These are phyloP conservation scores for Hermatobates lingyangjiaoensis DNA, from an alignment of 1,140 invertebrate species.

Conservation along the genomic window DNA sequence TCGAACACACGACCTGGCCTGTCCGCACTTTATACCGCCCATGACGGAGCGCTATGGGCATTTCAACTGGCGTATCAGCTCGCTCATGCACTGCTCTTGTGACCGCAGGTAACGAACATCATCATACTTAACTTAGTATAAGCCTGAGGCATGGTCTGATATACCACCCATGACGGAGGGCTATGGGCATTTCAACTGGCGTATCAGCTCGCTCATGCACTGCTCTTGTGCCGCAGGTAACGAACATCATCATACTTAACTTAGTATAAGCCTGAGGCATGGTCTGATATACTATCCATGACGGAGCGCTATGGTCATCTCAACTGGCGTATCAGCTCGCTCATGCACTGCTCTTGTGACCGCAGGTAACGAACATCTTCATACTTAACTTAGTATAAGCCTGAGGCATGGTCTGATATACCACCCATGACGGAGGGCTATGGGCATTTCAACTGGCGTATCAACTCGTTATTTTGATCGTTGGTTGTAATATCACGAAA, in stretches of 20 bases:
- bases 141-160: no score
- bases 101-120: constrained; percentile 70
- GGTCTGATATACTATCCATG: constrained; percentile 55
- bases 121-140: no score
- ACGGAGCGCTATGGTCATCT: constrained; percentile 57
- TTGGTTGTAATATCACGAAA: no score
- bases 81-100: constrained; percentile 70
- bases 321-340: constrained; percentile 65
- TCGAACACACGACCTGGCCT: constrained; percentile 57
- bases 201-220: constrained; percentile 67
- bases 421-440: constrained; percentile 54
- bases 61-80: constrained; percentile 68
- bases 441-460: constrained; percentile 61
- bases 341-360: constrained; percentile 76
- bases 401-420: no score
- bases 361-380: no score
- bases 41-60: constrained; percentile 57
- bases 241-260: no score
- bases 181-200: constrained; percentile 65
- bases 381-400: no score
- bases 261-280: no score
- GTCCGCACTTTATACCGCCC: constrained; percentile 57
- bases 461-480: no score
- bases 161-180: constrained; percentile 55
- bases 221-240: constrained; percentile 74